Evolutionary conservation across 2,797 vertebrate species (phyloP).

Genomic region (Liasis olivaceus): DNA sequence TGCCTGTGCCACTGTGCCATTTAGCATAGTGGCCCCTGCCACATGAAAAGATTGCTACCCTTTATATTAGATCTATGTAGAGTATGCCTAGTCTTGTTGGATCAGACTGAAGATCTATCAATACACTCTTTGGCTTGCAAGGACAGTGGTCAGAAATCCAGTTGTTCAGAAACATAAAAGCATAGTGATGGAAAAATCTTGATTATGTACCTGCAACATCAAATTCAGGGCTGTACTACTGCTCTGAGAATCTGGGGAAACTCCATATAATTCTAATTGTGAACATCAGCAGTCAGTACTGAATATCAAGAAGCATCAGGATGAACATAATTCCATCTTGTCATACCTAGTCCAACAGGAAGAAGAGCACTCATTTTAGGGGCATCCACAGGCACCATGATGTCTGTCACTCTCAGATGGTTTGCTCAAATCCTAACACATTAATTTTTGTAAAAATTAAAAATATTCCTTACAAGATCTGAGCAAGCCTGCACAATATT

Average conservation of each 20-base stretch:
- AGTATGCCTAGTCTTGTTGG: not conserved
- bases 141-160: not conserved
- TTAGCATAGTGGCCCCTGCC: not conserved
- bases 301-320: not conserved
- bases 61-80: too few species aligned
- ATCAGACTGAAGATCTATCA: not conserved
- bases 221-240: not conserved
- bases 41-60: not conserved
- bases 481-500: not conserved
- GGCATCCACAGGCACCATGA: not conserved
- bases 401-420: not conserved
- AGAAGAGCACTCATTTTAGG: not conserved
- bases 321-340: not conserved
- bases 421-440: not conserved
- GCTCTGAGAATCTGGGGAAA: not conserved
- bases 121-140: not conserved
- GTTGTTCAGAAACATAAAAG: not conserved
- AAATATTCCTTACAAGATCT: not conserved
- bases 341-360: not conserved
- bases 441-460: not conserved
- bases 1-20: not conserved
- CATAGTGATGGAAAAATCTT: too few species aligned
- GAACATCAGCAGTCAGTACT: not conserved
- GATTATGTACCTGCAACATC: not conserved
- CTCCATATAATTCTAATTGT: not conserved